Evolutionary conservation across 2,797 vertebrate species (phyloP).

Genomic region (Sebastes miniatus): DNA sequence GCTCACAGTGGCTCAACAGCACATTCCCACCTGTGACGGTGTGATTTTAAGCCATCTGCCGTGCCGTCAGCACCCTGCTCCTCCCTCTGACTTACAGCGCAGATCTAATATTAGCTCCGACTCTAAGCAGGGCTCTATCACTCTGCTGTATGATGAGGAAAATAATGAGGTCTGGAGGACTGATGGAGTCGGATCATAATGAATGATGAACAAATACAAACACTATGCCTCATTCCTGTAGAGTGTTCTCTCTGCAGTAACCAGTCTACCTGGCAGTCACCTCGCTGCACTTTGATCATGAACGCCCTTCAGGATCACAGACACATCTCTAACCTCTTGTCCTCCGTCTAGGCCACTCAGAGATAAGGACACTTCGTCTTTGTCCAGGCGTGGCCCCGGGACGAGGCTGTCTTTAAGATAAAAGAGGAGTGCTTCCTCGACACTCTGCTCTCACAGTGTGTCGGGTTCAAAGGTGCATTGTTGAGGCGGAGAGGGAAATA

Average conservation of each 20-base stretch:
- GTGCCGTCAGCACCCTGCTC: background rate
- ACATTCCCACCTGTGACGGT: background rate
- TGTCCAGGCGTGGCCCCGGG: background rate
- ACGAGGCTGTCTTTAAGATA: constrained; percentile 30
- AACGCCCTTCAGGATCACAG: background rate
- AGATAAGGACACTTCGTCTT: constrained; percentile 21
- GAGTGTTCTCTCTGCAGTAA: too few species aligned
- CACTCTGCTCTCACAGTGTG: background rate
- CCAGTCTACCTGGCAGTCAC: too few species aligned
- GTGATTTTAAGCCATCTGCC: constrained; percentile 15
- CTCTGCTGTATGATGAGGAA: background rate
- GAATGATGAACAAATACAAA: background rate
- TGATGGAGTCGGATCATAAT: background rate
- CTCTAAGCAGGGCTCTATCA: background rate
- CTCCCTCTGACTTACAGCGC: background rate
- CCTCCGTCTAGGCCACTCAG: background rate
- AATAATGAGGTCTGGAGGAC: background rate
- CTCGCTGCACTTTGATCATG: background rate
- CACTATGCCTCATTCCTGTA: background rate
- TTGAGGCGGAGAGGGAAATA: background rate
- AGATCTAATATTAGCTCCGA: constrained; percentile 18
- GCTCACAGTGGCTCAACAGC: background rate
- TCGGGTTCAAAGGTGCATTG: background rate
- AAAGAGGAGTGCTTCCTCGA: background rate
- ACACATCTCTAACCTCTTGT: background rate